These are phyloP conservation scores for Gymnorhina tibicen DNA, from an alignment of 2,113 vertebrate species.

Conservation along the genomic window DNA sequence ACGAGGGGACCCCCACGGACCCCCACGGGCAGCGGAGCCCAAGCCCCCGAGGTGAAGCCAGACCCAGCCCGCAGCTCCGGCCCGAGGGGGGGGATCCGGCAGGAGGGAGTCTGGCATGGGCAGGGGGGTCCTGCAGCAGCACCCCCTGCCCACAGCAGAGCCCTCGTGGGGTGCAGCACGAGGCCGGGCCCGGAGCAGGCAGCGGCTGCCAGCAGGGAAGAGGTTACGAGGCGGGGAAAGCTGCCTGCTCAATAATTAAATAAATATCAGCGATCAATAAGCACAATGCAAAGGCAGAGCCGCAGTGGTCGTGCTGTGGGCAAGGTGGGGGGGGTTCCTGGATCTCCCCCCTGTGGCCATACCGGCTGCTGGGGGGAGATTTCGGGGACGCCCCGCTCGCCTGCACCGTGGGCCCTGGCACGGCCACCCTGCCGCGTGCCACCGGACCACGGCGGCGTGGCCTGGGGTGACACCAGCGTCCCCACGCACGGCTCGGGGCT, in stretches of 20 bases:
- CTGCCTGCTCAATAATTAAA: conserved; percentile 43
- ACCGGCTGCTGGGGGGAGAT: neutral
- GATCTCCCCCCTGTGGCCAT: neutral
- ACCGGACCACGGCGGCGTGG: neutral
- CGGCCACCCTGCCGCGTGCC: neutral
- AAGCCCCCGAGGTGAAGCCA: neutral
- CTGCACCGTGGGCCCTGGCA: neutral
- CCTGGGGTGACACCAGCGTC: neutral
- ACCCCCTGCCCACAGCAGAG: neutral
- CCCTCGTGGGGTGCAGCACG: neutral
- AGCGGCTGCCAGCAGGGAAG: conserved; percentile 1
- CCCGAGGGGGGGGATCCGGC: neutral
- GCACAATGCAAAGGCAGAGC: conserved; percentile 27
- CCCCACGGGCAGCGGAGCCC: neutral
- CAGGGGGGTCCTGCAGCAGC: neutral
- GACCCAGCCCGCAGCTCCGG: neutral
- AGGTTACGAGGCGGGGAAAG: neutral
- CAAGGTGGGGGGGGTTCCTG: neutral
- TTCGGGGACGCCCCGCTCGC: neutral
- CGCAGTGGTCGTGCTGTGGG: neutral
- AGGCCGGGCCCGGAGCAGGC: neutral
- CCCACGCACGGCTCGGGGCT: neutral
- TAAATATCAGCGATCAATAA: conserved; percentile 49
- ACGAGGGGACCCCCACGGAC: neutral
- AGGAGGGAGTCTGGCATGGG: neutral